Evolutionary conservation across 2,888 invertebrate genomes (phyloP).

Genomic region (Cheilosia vernalis): DNA sequence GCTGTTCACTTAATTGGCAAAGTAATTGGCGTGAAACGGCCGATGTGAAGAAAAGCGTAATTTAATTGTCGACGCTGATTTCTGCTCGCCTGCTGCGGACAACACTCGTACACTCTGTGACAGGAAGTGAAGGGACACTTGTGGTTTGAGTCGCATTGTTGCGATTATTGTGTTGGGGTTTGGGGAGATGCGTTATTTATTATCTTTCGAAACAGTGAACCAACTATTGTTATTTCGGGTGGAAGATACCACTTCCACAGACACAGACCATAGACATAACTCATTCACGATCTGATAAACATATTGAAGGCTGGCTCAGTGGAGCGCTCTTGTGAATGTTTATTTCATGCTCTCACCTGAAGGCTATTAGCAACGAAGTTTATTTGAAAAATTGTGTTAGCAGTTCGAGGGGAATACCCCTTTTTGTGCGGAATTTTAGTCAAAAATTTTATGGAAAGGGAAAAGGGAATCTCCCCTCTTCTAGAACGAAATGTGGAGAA

Average conservation of each 20-base stretch:
- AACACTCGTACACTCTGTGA: constrained; percentile 1
- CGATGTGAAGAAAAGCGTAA: constrained; percentile 32
- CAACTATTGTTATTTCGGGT: background rate
- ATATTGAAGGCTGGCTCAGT: background rate
- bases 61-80: constrained; percentile 60
- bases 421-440: too few relatives aligned
- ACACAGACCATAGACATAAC: background rate
- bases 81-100: background rate
- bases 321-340: background rate
- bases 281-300: constrained; percentile 15
- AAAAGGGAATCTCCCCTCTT: too few relatives aligned
- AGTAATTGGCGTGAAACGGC: constrained; percentile 62
- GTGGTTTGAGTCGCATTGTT: constrained; percentile 3
- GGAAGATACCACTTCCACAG: background rate
- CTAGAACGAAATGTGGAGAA: too few relatives aligned
- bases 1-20: constrained; percentile 59
- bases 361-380: background rate
- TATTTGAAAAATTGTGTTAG: too few relatives aligned
- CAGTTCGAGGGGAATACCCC: too few relatives aligned
- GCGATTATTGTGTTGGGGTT: background rate
- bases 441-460: too few relatives aligned
- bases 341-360: background rate
- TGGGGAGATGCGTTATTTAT: background rate
- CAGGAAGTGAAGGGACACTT: constrained; percentile 46
- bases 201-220: background rate